Percentiles rank a stretch among this genome's conserved stretches.
These are phyloP conservation scores for Bubo blakistoni DNA, from an alignment of 2,113 vertebrate genomes.

Conservation along the genomic window DNA sequence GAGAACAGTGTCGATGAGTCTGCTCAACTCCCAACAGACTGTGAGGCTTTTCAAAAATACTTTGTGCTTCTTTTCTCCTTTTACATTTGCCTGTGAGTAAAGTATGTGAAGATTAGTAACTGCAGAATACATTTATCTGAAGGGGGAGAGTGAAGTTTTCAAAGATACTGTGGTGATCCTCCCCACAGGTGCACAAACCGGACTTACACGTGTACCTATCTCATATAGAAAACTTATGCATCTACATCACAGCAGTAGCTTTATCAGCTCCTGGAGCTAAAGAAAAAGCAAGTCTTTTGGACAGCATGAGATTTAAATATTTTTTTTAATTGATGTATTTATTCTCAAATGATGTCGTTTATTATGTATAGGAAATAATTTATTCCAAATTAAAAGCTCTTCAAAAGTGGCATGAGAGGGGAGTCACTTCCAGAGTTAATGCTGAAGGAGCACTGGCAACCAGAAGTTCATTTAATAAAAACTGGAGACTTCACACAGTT, in stretches of 20 bases:
- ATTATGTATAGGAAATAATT: neutral
- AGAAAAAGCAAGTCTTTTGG: neutral
- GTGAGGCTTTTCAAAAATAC: neutral
- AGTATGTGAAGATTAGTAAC: neutral
- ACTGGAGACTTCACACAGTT: neutral
- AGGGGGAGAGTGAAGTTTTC: neutral
- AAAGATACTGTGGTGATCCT: neutral
- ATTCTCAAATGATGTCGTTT: neutral
- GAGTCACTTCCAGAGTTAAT: neutral
- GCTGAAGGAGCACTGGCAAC: neutral
- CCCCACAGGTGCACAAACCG: neutral
- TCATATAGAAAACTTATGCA: neutral
- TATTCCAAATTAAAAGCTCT: neutral
- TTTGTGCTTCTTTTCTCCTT: neutral
- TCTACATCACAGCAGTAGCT: neutral
- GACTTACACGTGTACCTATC: neutral
- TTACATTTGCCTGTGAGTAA: neutral
- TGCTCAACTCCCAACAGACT: neutral
- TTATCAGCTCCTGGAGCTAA: neutral
- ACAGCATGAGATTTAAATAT: neutral
- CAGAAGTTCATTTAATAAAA: neutral
- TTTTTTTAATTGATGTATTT: neutral
- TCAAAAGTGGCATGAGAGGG: neutral
- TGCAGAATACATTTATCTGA: neutral
- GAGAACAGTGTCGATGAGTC: neutral